Evolutionary conservation across 1,140 invertebrate genomes (phyloP), one percentile per base, ranked within the genome.

Genomic region (Forficula auricularia): DNA sequence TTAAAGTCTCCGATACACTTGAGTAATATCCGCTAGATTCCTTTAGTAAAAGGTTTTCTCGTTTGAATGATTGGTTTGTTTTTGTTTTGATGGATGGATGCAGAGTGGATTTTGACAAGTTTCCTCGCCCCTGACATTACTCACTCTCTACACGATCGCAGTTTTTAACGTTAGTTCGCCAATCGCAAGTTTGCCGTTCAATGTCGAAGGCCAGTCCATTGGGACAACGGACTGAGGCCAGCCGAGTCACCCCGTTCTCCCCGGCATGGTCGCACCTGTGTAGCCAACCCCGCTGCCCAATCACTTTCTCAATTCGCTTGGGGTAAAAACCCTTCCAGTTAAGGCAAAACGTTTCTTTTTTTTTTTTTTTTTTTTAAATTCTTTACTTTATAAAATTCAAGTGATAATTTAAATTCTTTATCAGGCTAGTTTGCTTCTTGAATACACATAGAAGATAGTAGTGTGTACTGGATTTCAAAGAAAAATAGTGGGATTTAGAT

Each of bases 111-210:
- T 8, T 13, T 9, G 13, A 31, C 10, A 13, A 14, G 15, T 38
- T 39, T 22, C 10, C 4, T 44, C 15, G 13, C 12, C 27, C 31
- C 20, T 38, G 48, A 18, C 8, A 16, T 54, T 64, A 79, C 85
- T 90, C 84, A 90, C 87, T 88, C 73, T 88, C 84, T 62, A 82
- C 58, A 64, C 77, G 71, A 68, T 89, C 79, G 72, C 87, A 91
- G 77, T 88, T 90, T 73, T 86, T 85, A 67, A 91, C 87, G 72
- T 88, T 80, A 56, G 81, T 77, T 74, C 88, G 91, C 85, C 87
- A 94, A 67, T 91, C 86, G 69, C 88, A 92, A 49, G 86, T 90
- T 63, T 94, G 87, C 55, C 85, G 73, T 64, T 86, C 78, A 60
- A 94, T 82, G 75, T 94, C 88, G 70, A 94, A 94, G 56, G 83